These are phyloP conservation scores for Poecilobothrus nobilitatus DNA, from an alignment of 2,888 invertebrate genomes.

Conservation along the genomic window DNA sequence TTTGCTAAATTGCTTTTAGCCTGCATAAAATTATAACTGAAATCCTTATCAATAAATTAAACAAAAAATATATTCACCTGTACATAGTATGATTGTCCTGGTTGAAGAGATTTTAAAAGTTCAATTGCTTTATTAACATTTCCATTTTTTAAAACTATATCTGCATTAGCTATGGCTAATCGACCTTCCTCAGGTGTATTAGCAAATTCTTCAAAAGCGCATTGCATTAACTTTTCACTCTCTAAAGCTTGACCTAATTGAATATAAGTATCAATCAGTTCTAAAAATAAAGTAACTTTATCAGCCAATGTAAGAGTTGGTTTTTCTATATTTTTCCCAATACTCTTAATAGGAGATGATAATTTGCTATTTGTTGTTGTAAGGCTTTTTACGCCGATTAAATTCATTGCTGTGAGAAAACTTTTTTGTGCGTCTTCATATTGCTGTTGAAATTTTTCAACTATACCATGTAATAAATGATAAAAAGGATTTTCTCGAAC, in stretches of 20 bases:
- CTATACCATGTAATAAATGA: constrained; percentile 75
- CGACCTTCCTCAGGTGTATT: constrained; percentile 80
- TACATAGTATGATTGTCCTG: constrained; percentile 76
- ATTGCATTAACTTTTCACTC: constrained; percentile 70
- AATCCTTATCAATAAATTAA: constrained; percentile 1
- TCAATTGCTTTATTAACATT: constrained; percentile 75
- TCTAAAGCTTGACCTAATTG: constrained; percentile 63
- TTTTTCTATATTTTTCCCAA: constrained; percentile 32
- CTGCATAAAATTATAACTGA: constrained; percentile 36
- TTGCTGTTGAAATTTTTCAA: constrained; percentile 67
- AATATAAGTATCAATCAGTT: constrained; percentile 71
- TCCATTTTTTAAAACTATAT: constrained; percentile 68
- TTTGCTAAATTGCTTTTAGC: constrained; percentile 78
- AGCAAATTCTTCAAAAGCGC: constrained; percentile 58
- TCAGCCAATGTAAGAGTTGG: constrained; percentile 56
- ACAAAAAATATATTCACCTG: constrained; percentile 44
- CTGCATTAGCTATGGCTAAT: constrained; percentile 75
- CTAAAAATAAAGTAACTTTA: constrained; percentile 77
- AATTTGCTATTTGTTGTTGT: constrained; percentile 33
- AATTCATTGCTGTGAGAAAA: constrained; percentile 63
- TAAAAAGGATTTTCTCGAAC: constrained; percentile 86
- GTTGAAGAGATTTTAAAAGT: constrained; percentile 64
- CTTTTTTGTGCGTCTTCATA: constrained; percentile 64
- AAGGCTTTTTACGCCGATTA: constrained; percentile 46
- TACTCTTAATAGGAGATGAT: constrained; percentile 37